Percentiles rank a stretch among this genome's conserved stretches.
Evolutionary conservation across 2,113 vertebrate genomes (phyloP).

Genomic region (Plectropomus leopardus): DNA sequence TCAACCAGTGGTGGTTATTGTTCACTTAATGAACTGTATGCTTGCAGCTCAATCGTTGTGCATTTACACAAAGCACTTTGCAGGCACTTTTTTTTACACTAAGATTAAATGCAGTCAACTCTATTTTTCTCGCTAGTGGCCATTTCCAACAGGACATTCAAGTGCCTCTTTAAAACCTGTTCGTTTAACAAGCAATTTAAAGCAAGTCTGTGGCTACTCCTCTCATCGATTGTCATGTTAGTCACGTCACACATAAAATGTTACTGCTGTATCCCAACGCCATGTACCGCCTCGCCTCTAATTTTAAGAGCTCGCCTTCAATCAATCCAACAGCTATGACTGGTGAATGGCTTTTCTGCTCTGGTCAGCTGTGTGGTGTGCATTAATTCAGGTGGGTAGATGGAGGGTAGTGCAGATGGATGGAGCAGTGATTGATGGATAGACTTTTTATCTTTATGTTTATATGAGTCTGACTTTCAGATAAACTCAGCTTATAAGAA

Average conservation of each 20-base stretch:
- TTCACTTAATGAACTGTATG: slow-evolving; percentile 4
- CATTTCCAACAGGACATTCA: slow-evolving; percentile 24
- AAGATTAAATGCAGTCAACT: slow-evolving; percentile 41
- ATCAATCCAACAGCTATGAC: slow-evolving; percentile 55
- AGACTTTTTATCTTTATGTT: neutral
- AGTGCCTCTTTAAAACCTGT: slow-evolving; percentile 61
- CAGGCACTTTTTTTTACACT: slow-evolving; percentile 24
- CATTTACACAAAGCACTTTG: slow-evolving; percentile 5
- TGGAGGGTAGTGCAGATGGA: slow-evolving; percentile 3
- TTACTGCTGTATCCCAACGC: slow-evolving; percentile 48
- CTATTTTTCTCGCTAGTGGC: slow-evolving; percentile 22
- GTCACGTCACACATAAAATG: slow-evolving; percentile 62
- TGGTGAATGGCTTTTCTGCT: slow-evolving; percentile 45
- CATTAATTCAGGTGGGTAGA: slow-evolving; percentile 33
- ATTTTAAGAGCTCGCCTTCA: slow-evolving; percentile 62
- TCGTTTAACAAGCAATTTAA: slow-evolving; percentile 64
- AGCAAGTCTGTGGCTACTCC: slow-evolving; percentile 32
- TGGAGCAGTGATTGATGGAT: slow-evolving; percentile 12
- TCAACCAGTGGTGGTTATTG: neutral
- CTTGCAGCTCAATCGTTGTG: slow-evolving; percentile 5
- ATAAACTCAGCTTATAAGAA: neutral
- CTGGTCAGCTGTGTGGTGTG: slow-evolving; percentile 36
- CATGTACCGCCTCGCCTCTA: slow-evolving; percentile 28
- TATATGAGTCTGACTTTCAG: slow-evolving; percentile 6
- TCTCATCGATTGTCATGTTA: slow-evolving; percentile 57